Conservation (phyloP, 2,113 vertebrate species). For the Cnemophilus loriae region DNA sequence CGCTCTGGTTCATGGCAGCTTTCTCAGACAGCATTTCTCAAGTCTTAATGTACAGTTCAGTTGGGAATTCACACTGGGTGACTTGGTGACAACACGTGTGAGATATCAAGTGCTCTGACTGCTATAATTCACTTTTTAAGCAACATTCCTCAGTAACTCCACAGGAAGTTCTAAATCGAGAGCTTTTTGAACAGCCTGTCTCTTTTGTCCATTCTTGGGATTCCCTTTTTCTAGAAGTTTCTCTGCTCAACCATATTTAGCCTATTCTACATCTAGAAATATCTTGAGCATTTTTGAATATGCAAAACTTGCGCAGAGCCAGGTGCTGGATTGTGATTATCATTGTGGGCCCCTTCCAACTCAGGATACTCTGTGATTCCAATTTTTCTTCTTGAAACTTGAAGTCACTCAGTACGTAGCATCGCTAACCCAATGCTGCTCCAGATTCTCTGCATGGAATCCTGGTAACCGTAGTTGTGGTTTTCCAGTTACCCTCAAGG, state of each 20-base stretch:
- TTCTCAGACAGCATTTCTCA: background rate
- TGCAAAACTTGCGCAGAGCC: background rate
- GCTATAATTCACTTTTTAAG: background rate
- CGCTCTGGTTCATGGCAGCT: background rate
- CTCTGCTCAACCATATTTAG: background rate
- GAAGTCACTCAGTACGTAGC: background rate
- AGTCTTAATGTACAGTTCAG: background rate
- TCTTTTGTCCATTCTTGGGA: background rate
- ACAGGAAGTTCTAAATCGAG: background rate
- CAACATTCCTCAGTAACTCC: background rate
- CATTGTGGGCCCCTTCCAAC: background rate
- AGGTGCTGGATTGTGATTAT: background rate
- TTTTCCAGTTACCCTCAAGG: background rate
- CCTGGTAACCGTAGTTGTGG: background rate
- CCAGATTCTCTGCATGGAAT: background rate
- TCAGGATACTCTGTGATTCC: background rate
- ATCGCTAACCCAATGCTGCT: background rate
- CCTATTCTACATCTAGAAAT: background rate
- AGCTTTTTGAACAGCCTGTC: background rate
- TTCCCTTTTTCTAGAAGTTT: background rate
- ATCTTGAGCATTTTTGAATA: background rate
- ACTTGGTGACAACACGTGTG: background rate
- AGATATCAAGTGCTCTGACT: background rate
- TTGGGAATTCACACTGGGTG: background rate
- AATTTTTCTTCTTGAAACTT: background rate